Evolutionary conservation across 30 jellyfish, hydroid and myxozoan genomes (phyloP).

Genomic region (Nemopilema nomurai): DNA sequence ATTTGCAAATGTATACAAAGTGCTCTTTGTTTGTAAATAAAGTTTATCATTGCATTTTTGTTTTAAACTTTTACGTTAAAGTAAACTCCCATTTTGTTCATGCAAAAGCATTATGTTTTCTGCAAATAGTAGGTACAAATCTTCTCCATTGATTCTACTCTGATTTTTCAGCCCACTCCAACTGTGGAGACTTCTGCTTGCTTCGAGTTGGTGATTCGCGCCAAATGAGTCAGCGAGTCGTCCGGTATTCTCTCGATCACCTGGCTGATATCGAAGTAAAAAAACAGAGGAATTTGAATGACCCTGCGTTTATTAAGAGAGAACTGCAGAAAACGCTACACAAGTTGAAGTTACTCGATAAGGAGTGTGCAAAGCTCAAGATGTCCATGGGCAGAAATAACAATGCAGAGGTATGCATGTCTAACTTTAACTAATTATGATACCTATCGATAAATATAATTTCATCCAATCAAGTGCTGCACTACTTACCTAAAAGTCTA

Average conservation of each 20-base stretch:
- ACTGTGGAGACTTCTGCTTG: slow-evolving; percentile 85
- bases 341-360: slow-evolving; percentile 57
- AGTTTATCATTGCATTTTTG: too few species aligned
- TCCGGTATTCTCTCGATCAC: slow-evolving; percentile 51
- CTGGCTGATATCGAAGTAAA: slow-evolving; percentile 45
- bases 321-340: slow-evolving; percentile 39
- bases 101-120: too few species aligned
- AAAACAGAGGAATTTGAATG: slow-evolving; percentile 26
- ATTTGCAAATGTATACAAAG: too few species aligned
- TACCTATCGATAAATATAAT: too few species aligned
- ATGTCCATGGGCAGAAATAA: slow-evolving; percentile 48
- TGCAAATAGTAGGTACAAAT: not conserved
- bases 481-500: too few species aligned
- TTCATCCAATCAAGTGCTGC: too few species aligned
- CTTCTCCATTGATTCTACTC: not conserved
- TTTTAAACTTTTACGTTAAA: too few species aligned
- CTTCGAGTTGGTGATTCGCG: slow-evolving; percentile 70
- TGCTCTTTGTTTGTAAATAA: too few species aligned
- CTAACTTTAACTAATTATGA: not conserved
- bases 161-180: not conserved
- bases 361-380: slow-evolving; percentile 48
- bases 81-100: too few species aligned
- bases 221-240: slow-evolving; percentile 39
- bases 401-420: slow-evolving; percentile 30
- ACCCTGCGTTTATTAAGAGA: slow-evolving; percentile 44